These are phyloP conservation scores for Platypus cylindrus DNA, from an alignment of 2,888 invertebrate species.

Conservation along the genomic window DNA sequence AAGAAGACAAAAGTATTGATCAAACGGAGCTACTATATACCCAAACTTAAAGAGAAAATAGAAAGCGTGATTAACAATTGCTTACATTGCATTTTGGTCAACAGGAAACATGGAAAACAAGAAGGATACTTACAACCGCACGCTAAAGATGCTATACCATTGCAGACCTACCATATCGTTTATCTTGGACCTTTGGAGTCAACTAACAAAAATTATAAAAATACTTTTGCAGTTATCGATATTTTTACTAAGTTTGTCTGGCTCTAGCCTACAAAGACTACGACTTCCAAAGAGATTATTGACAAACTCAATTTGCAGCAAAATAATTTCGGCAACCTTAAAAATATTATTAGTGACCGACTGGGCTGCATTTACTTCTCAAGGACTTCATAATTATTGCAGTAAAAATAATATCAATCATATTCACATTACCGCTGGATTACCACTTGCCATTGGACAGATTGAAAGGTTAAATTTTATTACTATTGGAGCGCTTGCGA, in stretches of 20 bases:
- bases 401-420: conserved; percentile 25
- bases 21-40: conserved; percentile 13
- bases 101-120: conserved; percentile 17
- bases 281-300: conserved; percentile 16
- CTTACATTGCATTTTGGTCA: conserved; percentile 18
- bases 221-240: conserved; percentile 25
- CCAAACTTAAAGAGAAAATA: conserved; percentile 16
- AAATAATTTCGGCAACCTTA: conserved; percentile 18
- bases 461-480: conserved; percentile 26
- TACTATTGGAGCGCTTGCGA: conserved; percentile 25
- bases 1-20: conserved; percentile 16
- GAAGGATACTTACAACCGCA: conserved; percentile 18
- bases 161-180: conserved; percentile 25
- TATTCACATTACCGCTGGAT: conserved; percentile 20
- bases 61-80: conserved; percentile 11
- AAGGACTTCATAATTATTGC: conserved; percentile 27
- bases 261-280: conserved; percentile 22
- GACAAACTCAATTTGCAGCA: conserved; percentile 15
- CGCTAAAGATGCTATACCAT: conserved; percentile 17
- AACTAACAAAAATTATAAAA: conserved; percentile 22
- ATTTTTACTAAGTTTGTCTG: conserved; percentile 26
- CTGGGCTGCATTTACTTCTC: conserved; percentile 30
- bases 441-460: conserved; percentile 29
- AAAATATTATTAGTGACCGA: conserved; percentile 19
- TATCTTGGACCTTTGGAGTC: conserved; percentile 23